These are phyloP conservation scores for Apolygus lucorum DNA, from an alignment of 1,140 invertebrate genomes.

Conservation along the genomic window DNA sequence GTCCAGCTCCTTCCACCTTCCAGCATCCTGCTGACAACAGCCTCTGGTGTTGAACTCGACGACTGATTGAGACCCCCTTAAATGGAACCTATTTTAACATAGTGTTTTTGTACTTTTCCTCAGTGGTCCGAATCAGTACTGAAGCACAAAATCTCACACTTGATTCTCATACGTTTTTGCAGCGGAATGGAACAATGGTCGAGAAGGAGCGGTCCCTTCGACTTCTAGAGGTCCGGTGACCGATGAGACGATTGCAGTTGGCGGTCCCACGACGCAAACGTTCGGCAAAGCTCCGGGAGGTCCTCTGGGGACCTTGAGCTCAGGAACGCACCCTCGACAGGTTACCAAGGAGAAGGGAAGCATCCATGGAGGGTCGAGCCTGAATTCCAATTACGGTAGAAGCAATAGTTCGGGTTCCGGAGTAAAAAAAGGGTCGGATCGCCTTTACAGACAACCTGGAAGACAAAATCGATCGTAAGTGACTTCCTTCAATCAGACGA, in stretches of 20 bases:
- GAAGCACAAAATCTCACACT: too few species aligned
- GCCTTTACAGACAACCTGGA: not conserved
- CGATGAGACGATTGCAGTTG: not conserved
- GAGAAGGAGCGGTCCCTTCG: not conserved
- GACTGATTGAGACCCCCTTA: too few species aligned
- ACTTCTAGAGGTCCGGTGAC: not conserved
- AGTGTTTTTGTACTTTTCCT: too few species aligned
- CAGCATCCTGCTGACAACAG: too few species aligned
- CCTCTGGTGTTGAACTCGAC: too few species aligned
- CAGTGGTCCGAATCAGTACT: too few species aligned
- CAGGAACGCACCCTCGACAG: not conserved
- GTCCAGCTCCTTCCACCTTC: too few species aligned
- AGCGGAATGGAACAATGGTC: too few species aligned
- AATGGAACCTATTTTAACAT: too few species aligned
- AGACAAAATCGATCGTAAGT: not conserved
- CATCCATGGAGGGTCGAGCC: not conserved
- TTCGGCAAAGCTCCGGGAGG: conserved; percentile 2
- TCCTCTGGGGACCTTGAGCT: not conserved
- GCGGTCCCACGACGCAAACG: not conserved
- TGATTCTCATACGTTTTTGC: too few species aligned
- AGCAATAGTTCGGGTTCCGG: not conserved
- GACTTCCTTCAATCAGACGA: too few species aligned
- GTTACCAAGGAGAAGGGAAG: not conserved
- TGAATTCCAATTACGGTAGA: not conserved
- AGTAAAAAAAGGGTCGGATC: not conserved